Evolutionary conservation across 2,888 invertebrate genomes (phyloP), one percentile per base, ranked within the genome.

Genomic region (Drosophila pseudotalamancana): DNA sequence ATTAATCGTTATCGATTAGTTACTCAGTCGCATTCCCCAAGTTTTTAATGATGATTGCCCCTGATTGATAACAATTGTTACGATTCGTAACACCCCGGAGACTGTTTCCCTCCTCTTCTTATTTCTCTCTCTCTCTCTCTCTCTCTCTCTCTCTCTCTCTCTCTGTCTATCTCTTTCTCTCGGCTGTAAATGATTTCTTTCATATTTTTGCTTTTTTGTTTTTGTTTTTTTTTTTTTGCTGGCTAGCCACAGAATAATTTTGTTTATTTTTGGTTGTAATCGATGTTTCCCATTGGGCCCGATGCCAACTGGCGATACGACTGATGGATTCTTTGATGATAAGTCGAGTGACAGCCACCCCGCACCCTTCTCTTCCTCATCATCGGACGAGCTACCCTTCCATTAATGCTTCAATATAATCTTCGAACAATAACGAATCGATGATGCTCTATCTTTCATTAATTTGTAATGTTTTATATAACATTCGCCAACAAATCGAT

Each of bases 311-410:
- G 51, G 61, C 64, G 89, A 89, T 89, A 87, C 53, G 54, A 54
- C 76, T 82, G 89, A 89, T 89, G 89, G 82, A 89, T 88, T 85
- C 89, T 89, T 88, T 87, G 85, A 79, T 82, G 89, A 89, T 89
- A 89, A 79, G 72, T 62, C 46, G 40, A 49, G 31, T 53, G 60
- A 31, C 37, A 42, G 23, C 37, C 14, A 2, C 2, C 6, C 23
- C 12, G 1, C 8, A 31, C 39, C 21, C 23, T 4, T 5, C 11
- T 34, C 1, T 21, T 21, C 46, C 11, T 11, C 18, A 9, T 6
- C 9, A n/a, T n/a, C 32, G n/a, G 8, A 9, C 23, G n/a, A 40
- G 14, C 53, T 31, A 45, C 23, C 11, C 40, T 51, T 21, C 4
- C 45, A 34, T 60, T 67, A 55, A 75, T 59, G 65, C 14, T 43